Percentiles rank a stretch among this genome's conserved stretches.
Conservation (phyloP, 2,888 invertebrate genomes). For the Microctonus brassicae region DNA sequence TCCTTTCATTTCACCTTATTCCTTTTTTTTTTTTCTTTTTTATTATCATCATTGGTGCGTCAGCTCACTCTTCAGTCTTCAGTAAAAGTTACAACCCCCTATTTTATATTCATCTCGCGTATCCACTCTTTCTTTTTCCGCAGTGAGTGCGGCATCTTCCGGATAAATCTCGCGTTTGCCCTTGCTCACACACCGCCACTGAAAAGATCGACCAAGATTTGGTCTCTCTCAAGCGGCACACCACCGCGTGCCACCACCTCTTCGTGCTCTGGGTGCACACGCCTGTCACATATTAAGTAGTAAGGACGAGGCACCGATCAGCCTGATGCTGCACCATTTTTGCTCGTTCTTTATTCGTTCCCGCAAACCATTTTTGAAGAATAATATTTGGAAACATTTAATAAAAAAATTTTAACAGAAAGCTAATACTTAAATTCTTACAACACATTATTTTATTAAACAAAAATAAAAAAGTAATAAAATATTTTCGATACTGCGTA, state of each 20-base stretch:
- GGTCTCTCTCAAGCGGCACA: conserved; percentile 8
- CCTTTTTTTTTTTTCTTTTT: neutral
- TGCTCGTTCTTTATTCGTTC: conserved; percentile 2
- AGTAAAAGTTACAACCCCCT: conserved; percentile 30
- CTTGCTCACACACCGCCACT: conserved; percentile 12
- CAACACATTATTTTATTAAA: neutral
- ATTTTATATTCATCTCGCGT: conserved; percentile 39
- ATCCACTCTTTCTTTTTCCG: conserved; percentile 15
- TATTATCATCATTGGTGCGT: neutral
- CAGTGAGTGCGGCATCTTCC: conserved; percentile 35
- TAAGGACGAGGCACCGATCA: conserved; percentile 23
- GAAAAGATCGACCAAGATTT: conserved; percentile 34
- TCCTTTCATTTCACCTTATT: neutral
- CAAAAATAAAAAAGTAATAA: neutral
- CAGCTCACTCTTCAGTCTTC: conserved; percentile 14
- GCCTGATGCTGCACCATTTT: conserved; percentile 21
- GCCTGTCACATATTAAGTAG: conserved; percentile 40
- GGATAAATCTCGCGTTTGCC: conserved; percentile 40
- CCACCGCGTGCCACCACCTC: conserved; percentile 1
- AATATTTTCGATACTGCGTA: neutral
- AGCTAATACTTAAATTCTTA: neutral
- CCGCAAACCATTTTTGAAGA: neutral
- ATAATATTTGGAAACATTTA: conserved; percentile 9
- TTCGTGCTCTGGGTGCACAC: conserved; percentile 18
- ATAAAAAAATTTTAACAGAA: neutral